A percentile compares a stretch with the other conserved stretches of the same genome.
phyloP scores from a whole-genome alignment of 1,140 invertebrate genomes.

The Drosophila ogumai region DNA sequence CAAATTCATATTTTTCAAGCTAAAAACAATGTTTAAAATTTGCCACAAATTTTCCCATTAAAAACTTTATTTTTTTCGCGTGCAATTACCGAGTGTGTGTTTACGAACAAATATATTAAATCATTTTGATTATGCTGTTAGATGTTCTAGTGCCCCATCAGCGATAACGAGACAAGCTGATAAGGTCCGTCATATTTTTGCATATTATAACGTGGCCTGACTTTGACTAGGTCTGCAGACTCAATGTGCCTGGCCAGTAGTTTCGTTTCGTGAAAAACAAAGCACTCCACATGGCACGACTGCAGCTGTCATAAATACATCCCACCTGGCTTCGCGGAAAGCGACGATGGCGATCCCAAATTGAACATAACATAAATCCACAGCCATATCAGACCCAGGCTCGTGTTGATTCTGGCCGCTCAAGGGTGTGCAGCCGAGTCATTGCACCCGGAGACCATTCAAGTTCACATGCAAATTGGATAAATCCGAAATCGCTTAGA shows the following conservation, averaged over 20 bases:
- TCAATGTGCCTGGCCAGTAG: constrained; percentile 28
- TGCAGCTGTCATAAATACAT: constrained; percentile 60
- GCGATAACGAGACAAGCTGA: constrained; percentile 56
- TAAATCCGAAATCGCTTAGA: constrained; percentile 71
- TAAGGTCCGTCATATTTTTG: constrained; percentile 69
- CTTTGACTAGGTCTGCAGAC: constrained; percentile 46
- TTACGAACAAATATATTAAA: constrained; percentile 76
- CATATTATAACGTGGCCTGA: constrained; percentile 66
- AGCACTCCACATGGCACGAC: constrained; percentile 41
- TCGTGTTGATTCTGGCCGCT: constrained; percentile 29
- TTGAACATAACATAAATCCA: constrained; percentile 34
- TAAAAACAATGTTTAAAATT: not conserved
- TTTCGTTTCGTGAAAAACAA: constrained; percentile 55
- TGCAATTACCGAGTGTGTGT: constrained; percentile 34
- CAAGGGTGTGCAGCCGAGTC: constrained; percentile 62
- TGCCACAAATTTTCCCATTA: not conserved
- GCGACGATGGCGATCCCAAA: constrained; percentile 23
- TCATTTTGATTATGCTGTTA: constrained; percentile 75
- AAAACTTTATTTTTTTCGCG: not conserved
- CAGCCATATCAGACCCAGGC: constrained; percentile 20
- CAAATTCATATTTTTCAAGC: not conserved
- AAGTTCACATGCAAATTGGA: constrained; percentile 79
- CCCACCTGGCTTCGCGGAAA: constrained; percentile 24
- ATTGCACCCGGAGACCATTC: constrained; percentile 61
- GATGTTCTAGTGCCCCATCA: constrained; percentile 55